Percentiles rank a stretch among this genome's conserved stretches.
These are phyloP conservation scores for Octodon degus DNA, from an alignment of 2,113 vertebrate genomes.

Conservation along the genomic window DNA sequence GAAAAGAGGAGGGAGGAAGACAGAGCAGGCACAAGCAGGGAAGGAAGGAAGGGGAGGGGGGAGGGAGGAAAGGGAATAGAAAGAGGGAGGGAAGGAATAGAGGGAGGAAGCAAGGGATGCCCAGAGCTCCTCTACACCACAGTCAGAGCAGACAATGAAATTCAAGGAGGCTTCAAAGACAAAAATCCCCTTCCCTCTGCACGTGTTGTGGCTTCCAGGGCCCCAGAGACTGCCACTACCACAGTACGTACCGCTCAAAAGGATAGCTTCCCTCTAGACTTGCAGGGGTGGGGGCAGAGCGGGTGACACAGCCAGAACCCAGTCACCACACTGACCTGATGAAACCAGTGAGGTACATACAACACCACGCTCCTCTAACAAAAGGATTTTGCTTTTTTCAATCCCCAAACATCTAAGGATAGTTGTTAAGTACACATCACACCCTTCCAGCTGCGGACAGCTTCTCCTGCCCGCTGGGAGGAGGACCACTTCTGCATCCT, in stretches of 20 bases:
- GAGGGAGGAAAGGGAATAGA: background rate
- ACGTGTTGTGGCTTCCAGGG: rapidly evolving
- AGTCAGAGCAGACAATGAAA: rapidly evolving
- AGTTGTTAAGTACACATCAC: background rate
- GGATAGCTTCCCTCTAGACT: background rate
- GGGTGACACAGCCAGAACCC: rapidly evolving
- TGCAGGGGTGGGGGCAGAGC: background rate
- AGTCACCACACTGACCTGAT: background rate
- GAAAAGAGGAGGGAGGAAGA: background rate
- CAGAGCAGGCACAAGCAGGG: no score
- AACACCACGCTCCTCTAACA: background rate
- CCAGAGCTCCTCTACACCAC: rapidly evolving
- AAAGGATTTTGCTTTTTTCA: background rate
- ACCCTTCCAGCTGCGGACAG: background rate
- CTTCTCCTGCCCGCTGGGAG: background rate
- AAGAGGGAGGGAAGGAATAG: background rate
- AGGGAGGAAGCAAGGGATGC: background rate
- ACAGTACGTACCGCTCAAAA: background rate
- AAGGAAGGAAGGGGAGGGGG: background rate
- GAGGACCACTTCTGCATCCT: background rate
- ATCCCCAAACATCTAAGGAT: background rate
- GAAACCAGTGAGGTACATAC: no score
- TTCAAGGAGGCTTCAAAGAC: rapidly evolving
- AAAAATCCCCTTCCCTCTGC: rapidly evolving
- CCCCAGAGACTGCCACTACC: background rate